A percentile compares a stretch with the other conserved stretches of the same genome.
phyloP scores from a whole-genome alignment of 2,797 vertebrate species.

The Hemitrygon akajei region DNA sequence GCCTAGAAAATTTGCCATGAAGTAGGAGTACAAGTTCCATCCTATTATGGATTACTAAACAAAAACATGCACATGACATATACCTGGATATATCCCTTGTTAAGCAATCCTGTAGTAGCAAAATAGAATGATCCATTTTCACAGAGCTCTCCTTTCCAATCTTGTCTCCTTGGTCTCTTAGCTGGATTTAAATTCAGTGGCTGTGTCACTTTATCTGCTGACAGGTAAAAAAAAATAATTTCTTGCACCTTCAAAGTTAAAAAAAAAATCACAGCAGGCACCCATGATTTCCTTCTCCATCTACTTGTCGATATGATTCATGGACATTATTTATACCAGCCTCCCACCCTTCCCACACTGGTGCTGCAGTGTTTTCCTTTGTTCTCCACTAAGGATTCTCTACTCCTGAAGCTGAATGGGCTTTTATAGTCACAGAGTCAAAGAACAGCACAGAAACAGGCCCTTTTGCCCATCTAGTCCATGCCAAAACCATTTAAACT shows the following conservation, averaged over 20 bases:
- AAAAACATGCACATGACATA: not conserved
- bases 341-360: not conserved
- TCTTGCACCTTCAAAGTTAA: too few species aligned
- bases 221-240: not conserved
- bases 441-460: too few species aligned
- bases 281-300: not conserved
- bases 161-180: slow-evolving; percentile 75
- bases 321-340: too few species aligned
- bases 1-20: not conserved
- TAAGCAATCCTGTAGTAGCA: slow-evolving; percentile 60
- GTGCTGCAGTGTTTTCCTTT: not conserved
- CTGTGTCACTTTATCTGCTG: slow-evolving; percentile 59
- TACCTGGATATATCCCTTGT: slow-evolving; percentile 71
- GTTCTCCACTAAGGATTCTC: too few species aligned
- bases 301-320: not conserved
- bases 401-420: too few species aligned
- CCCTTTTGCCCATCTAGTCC: too few species aligned
- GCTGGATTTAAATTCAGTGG: slow-evolving; percentile 71
- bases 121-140: slow-evolving; percentile 94
- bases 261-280: not conserved
- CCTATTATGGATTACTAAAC: not conserved
- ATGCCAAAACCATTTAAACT: too few species aligned
- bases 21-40: not conserved
- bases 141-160: slow-evolving; percentile 86
- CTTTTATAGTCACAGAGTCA: too few species aligned